These are phyloP conservation scores for Hirtodrosophila confusa DNA, from an alignment of 2,888 invertebrate species.

Conservation along the genomic window DNA sequence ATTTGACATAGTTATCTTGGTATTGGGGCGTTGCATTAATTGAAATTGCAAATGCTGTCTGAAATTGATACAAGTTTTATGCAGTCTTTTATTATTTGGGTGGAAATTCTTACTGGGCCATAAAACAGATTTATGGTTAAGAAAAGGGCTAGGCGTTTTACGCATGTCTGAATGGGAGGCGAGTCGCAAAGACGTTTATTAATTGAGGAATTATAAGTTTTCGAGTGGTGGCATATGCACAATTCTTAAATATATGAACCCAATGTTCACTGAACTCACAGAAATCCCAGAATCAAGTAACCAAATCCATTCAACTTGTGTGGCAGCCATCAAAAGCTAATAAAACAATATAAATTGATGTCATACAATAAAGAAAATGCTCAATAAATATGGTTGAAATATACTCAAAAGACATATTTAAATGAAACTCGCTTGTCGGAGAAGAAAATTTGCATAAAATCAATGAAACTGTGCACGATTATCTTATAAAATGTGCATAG, in stretches of 20 bases:
- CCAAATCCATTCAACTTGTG: slow-evolving; percentile 63
- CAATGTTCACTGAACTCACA: slow-evolving; percentile 44
- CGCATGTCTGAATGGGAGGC: slow-evolving; percentile 38
- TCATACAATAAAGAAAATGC: slow-evolving; percentile 57
- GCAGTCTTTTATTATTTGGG: slow-evolving; percentile 48
- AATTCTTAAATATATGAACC: slow-evolving; percentile 32
- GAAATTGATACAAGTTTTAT: slow-evolving; percentile 79
- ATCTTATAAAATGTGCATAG: slow-evolving; percentile 48
- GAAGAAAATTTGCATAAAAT: slow-evolving; percentile 70
- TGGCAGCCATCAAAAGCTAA: slow-evolving; percentile 57
- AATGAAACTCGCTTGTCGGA: slow-evolving; percentile 33
- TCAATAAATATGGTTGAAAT: slow-evolving; percentile 57
- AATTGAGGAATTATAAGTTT: slow-evolving; percentile 72
- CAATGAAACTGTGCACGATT: slow-evolving; percentile 57
- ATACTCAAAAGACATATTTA: slow-evolving; percentile 13
- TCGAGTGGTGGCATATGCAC: slow-evolving; percentile 40
- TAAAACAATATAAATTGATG: slow-evolving; percentile 70
- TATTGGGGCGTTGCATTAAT: slow-evolving; percentile 77
- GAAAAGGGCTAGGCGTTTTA: slow-evolving; percentile 62
- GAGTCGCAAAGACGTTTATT: slow-evolving; percentile 62
- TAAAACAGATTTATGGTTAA: slow-evolving; percentile 72
- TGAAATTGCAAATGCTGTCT: slow-evolving; percentile 78
- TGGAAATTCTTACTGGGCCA: slow-evolving; percentile 64
- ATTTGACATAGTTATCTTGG: slow-evolving; percentile 77
- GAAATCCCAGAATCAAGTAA: slow-evolving; percentile 51